Evolutionary conservation across 53 echinoderm and acorn worm genomes (phyloP), one percentile per base, ranked within the genome.

Genomic region (Holothuria scabra): DNA sequence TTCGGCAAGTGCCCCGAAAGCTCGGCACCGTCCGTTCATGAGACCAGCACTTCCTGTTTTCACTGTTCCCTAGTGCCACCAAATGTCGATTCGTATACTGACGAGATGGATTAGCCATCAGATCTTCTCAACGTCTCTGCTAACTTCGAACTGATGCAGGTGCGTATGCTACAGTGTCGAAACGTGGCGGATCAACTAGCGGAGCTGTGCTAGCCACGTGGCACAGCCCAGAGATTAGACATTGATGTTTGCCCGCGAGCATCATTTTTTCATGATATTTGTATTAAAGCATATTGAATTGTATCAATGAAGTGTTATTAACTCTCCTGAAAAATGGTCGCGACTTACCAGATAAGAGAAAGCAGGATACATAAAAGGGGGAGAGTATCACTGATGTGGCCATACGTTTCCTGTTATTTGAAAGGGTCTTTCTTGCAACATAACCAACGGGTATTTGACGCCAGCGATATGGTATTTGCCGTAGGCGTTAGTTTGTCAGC

Each of bases 131-230:
- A 16, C 52, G 64, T 63, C 64, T 28, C 25, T 21, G 64, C 25
- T 72, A 72, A 72, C 72, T 72, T 72, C 44, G 48, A 44, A 46
- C 32, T 33, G 35, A 69, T 41, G 69, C 69, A 69, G 69, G 69
- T 69, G 69, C 69, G 69, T 41, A 69, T 69, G 69, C 69, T 37
- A 69, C 69, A 69, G 69, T 72, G 72, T 72, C 72, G 72, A 72
- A 72, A 72, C 72, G 72, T 72, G 44, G 46, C 72, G 23, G 72
- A 48, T 72, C 22, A 72, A 34, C 72, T 72, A 72, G 23, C 46
- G n/a, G 48, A 25, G 72, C 72, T 46, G 48, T 46, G 72, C 72
- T 72, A 72, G 72, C 44, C 72, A 72, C 72, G 72, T 72, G 72
- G 23, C 72, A 46, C 48, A 46, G 72, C 72, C 46, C 22, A n/a